Percentiles rank a stretch among this genome's conserved stretches.
These are phyloP conservation scores for Lineus longissimus DNA, from an alignment of 1,140 invertebrate genomes.

Conservation along the genomic window DNA sequence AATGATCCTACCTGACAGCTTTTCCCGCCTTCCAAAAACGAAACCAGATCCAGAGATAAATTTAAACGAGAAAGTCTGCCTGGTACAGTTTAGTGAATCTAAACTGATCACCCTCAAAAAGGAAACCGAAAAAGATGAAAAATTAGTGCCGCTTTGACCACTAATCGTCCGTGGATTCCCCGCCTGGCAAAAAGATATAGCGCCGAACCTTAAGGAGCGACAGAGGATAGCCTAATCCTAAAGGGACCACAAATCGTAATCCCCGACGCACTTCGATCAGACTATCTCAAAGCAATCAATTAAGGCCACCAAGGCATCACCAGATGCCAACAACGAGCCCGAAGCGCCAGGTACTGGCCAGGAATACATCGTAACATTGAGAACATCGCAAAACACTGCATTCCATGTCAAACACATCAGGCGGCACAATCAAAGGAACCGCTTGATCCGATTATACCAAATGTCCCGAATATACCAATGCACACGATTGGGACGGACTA, in stretches of 20 bases:
- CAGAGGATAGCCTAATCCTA: background rate
- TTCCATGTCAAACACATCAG: background rate
- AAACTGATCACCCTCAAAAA: too few species aligned
- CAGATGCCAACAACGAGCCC: background rate
- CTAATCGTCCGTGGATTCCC: background rate
- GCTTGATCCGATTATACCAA: background rate
- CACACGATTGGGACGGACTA: background rate
- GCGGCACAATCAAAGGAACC: background rate
- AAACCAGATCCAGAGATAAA: too few species aligned
- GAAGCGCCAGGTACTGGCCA: background rate
- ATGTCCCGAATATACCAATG: background rate
- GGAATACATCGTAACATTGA: background rate
- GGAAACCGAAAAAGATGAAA: too few species aligned
- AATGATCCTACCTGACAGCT: conserved; percentile 29
- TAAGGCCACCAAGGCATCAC: background rate
- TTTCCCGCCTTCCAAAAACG: too few species aligned
- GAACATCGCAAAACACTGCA: background rate
- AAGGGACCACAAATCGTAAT: background rate
- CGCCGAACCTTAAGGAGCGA: background rate
- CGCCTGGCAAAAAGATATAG: background rate
- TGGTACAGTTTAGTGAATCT: too few species aligned
- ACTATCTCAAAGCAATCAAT: background rate
- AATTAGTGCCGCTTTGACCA: too few species aligned
- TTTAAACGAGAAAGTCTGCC: too few species aligned
- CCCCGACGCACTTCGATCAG: background rate